Conservation (phyloP, 2,888 invertebrate species). For the Drosophila paramelanica region DNA sequence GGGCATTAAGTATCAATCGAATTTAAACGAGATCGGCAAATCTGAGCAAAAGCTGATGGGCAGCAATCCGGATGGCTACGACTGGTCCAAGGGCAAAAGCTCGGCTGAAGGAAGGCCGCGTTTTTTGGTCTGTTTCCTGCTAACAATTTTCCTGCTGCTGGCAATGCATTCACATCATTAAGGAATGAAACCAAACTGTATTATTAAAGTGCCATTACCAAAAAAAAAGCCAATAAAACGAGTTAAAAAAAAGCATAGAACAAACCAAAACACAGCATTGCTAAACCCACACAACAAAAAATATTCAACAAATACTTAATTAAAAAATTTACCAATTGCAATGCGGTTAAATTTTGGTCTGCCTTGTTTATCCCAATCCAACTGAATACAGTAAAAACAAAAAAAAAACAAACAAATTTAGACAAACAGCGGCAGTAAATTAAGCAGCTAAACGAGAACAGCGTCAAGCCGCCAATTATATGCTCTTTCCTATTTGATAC, state of each 20-base stretch:
- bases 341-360: conserved; percentile 23
- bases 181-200: conserved; percentile 34
- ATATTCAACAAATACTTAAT: conserved; percentile 18
- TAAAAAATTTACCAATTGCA: conserved; percentile 31
- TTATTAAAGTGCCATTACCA: conserved; percentile 73
- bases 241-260: background rate
- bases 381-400: conserved; percentile 1
- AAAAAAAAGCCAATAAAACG: conserved; percentile 14
- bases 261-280: conserved; percentile 13
- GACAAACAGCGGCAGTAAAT: conserved; percentile 21
- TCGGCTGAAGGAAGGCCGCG: conserved; percentile 27
- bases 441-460: background rate
- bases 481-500: conserved; percentile 12
- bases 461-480: background rate
- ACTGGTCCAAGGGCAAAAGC: conserved; percentile 82
- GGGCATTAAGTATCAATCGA: conserved; percentile 91
- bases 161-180: conserved; percentile 39
- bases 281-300: conserved; percentile 10
- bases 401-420: conserved; percentile 5
- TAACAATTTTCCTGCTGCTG: conserved; percentile 34
- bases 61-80: conserved; percentile 82
- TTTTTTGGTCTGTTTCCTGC: conserved; percentile 37
- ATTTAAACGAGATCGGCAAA: conserved; percentile 92
- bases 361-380: conserved; percentile 11
- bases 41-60: conserved; percentile 90